Base-by-base conservation (phyloP, 2,888 invertebrate genomes). In the Drosophila nr. perissopoda region DNA sequence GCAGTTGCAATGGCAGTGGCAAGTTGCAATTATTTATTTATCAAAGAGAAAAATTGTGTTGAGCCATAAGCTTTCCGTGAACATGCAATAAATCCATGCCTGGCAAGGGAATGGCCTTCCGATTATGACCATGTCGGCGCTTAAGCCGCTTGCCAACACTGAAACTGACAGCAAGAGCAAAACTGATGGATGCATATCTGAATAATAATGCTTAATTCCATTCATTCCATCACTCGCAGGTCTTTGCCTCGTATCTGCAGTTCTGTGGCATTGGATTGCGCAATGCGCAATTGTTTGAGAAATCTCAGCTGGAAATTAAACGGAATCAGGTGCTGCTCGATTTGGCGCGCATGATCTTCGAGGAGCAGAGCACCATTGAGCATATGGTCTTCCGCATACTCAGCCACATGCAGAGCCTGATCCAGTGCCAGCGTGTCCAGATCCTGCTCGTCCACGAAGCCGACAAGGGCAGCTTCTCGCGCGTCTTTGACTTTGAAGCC, bases 221-320 rank as follows among this genome's bases (percentile, higher is more conserved):
- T 31, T 31, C 21, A 3, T 51, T n/a, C 40, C 21, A 36, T n/a
- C 36, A 36, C 42, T 61, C 57, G 3, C 95, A 97, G 93, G 96
- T 98, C 65, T 99, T 99, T 94, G 94, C 96, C 69, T 96, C 97
- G 90, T 99, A 99, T 94, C 95, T 99, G 75, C 98, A 98, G 93
- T 99, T 99, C 94, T 99, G 99, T 94, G 98, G 98, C 74, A 99
- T 99, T 85, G 98, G 98, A 4, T 94, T 99, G 63, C 95, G 98
- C 74, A 99, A 99, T 93, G 98, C 99, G n/a, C 98, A 98, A 93
- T 95, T 99, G 46, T 99, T 98, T 93, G 98, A 99, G 94, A 96
- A 97, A 93, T 98, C 98, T 76, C 98, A 98, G 93, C 94, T 98
- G 92, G 99, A 99, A 94, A 98, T 98, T 84, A 98, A 98, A 94